phyloP scores from a whole-genome alignment of 2,888 invertebrate species.

The Folsomia manolachei region DNA sequence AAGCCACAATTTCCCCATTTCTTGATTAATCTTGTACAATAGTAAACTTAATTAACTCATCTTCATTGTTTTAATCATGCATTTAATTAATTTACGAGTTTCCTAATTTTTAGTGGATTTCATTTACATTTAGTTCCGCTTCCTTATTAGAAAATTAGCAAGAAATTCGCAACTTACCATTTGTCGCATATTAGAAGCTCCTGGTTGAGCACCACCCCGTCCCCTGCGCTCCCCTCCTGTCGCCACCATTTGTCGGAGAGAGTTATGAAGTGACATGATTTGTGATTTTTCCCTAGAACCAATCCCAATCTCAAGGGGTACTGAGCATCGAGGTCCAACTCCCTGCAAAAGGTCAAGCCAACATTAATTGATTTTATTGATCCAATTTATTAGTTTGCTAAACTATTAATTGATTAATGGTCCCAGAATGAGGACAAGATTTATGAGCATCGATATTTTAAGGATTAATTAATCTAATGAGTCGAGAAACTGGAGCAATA shows the following conservation, averaged over 20 bases:
- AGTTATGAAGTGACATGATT: constrained; percentile 78
- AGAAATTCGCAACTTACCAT: constrained; percentile 69
- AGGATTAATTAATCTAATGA: too few relatives aligned
- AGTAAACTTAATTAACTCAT: constrained; percentile 2
- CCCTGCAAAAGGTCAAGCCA: too few relatives aligned
- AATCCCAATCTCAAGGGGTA: constrained; percentile 44
- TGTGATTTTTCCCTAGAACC: constrained; percentile 54
- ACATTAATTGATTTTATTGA: too few relatives aligned
- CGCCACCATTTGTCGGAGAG: constrained; percentile 73
- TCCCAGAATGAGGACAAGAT: too few relatives aligned
- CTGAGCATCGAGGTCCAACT: constrained; percentile 49
- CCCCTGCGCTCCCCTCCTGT: constrained; percentile 62
- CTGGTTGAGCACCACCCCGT: constrained; percentile 60
- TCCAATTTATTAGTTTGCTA: too few relatives aligned
- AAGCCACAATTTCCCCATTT: constrained; percentile 13
- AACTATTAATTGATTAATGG: too few relatives aligned
- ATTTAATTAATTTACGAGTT: neutral
- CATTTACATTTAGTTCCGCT: constrained; percentile 1
- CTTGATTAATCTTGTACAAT: neutral
- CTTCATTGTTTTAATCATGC: too few relatives aligned
- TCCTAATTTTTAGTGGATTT: constrained; percentile 7
- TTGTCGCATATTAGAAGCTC: constrained; percentile 77
- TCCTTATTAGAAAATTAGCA: neutral
- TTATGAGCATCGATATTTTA: too few relatives aligned
- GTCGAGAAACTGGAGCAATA: too few relatives aligned